Evolutionary conservation across 2,888 invertebrate species (phyloP).

Genomic region (Parascotia fuliginaria): DNA sequence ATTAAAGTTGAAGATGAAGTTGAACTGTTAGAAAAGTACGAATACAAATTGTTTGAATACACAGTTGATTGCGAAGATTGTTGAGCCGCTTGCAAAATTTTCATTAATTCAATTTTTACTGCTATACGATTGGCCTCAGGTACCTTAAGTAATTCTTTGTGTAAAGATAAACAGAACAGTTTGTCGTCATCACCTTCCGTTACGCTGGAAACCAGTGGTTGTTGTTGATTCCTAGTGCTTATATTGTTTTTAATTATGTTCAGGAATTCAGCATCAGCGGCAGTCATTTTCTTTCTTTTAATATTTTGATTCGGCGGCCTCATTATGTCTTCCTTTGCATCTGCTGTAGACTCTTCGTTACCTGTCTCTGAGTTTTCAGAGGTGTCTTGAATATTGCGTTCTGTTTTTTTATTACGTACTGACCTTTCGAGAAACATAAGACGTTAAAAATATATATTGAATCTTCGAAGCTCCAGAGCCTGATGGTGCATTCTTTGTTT

Average conservation of each 20-base stretch:
- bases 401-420: constrained; percentile 39
- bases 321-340: too few species aligned
- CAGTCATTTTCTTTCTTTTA: too few species aligned
- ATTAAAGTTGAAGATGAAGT: too few species aligned
- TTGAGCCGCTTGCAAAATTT: constrained; percentile 43
- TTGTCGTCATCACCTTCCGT: constrained; percentile 47
- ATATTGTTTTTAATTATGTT: too few species aligned
- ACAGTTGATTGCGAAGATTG: constrained; percentile 37
- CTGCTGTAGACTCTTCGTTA: constrained; percentile 36
- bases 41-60: too few species aligned
- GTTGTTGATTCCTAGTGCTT: too few species aligned
- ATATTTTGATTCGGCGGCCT: too few species aligned
- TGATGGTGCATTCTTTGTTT: constrained; percentile 39
- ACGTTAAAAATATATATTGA: constrained; percentile 46
- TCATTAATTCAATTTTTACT: constrained; percentile 47
- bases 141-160: constrained; percentile 45
- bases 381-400: constrained; percentile 38
- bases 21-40: too few species aligned
- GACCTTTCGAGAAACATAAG: constrained; percentile 45
- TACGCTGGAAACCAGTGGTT: constrained; percentile 31
- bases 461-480: constrained; percentile 33
- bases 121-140: constrained; percentile 44
- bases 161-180: constrained; percentile 48
- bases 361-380: constrained; percentile 38
- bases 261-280: too few species aligned